Percentiles rank a stretch among this genome's conserved stretches.
Evolutionary conservation across 2,113 vertebrate genomes (phyloP).

Genomic region (Piaya cayana): DNA sequence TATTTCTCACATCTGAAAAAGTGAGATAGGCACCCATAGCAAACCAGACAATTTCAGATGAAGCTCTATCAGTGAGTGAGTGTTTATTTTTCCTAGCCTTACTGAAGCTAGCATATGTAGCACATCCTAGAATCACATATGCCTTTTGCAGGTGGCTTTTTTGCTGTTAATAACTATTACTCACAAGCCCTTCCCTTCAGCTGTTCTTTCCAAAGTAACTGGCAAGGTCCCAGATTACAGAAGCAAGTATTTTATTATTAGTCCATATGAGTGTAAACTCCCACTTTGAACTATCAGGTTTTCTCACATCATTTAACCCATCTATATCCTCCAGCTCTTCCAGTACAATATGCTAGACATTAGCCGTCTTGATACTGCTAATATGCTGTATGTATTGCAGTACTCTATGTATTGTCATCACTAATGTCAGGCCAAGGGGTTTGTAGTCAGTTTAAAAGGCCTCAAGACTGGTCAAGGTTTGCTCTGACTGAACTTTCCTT

Average conservation of each 20-base stretch:
- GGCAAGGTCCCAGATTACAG: background rate
- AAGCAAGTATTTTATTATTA: conserved; percentile 11
- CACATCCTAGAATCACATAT: background rate
- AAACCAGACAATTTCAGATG: background rate
- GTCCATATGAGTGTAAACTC: background rate
- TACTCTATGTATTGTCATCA: background rate
- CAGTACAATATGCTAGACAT: background rate
- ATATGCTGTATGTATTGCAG: background rate
- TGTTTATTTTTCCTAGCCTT: background rate
- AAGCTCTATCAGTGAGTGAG: background rate
- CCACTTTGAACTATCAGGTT: background rate
- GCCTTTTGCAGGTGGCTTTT: conserved; percentile 41
- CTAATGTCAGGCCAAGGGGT: accelerated
- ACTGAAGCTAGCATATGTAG: background rate
- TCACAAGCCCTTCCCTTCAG: background rate
- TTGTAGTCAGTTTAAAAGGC: background rate
- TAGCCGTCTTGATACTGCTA: background rate
- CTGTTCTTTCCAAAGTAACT: background rate
- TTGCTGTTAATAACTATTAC: background rate
- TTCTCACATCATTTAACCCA: background rate
- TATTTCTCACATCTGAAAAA: background rate
- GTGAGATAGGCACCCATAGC: background rate
- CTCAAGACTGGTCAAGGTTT: background rate
- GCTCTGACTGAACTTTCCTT: background rate
- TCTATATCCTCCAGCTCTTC: background rate